Evolutionary conservation across 2,113 vertebrate genomes (phyloP).

Genomic region (Chionomys nivalis): DNA sequence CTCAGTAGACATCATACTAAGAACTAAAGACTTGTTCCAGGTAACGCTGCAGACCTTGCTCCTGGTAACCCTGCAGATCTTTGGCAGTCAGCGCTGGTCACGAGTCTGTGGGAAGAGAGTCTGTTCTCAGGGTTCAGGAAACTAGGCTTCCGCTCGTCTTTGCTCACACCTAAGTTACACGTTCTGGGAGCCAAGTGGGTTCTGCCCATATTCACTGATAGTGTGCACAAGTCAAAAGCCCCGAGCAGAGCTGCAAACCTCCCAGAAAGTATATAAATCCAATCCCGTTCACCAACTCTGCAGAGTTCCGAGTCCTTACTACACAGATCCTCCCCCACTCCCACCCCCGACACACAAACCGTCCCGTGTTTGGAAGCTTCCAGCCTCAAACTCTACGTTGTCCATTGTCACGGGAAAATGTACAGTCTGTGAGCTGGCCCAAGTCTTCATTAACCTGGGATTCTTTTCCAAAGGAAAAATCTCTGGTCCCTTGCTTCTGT

Average conservation of each 20-base stretch:
- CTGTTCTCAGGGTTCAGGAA: neutral
- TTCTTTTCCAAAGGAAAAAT: neutral
- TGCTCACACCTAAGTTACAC: neutral
- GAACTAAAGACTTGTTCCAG: neutral
- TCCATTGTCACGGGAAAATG: neutral
- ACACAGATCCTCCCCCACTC: fast-evolving
- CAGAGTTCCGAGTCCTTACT: neutral
- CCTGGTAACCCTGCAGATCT: neutral
- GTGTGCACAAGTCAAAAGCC: neutral
- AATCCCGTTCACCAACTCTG: neutral
- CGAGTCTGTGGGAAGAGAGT: neutral
- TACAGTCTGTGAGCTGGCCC: neutral
- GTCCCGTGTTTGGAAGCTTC: neutral
- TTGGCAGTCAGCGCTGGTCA: neutral
- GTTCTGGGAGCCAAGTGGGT: neutral
- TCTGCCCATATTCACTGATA: neutral
- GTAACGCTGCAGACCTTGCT: neutral
- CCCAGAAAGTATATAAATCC: neutral
- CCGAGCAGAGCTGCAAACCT: neutral
- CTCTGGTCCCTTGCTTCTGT: neutral
- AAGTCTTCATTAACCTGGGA: neutral
- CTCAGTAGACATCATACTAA: neutral
- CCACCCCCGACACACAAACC: fast-evolving
- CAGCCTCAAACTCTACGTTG: neutral
- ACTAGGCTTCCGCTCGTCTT: neutral